A percentile compares a stretch with the other conserved stretches of the same genome.
phyloP scores from a whole-genome alignment of 1,140 invertebrate genomes.

The Anoplophora glabripennis region DNA sequence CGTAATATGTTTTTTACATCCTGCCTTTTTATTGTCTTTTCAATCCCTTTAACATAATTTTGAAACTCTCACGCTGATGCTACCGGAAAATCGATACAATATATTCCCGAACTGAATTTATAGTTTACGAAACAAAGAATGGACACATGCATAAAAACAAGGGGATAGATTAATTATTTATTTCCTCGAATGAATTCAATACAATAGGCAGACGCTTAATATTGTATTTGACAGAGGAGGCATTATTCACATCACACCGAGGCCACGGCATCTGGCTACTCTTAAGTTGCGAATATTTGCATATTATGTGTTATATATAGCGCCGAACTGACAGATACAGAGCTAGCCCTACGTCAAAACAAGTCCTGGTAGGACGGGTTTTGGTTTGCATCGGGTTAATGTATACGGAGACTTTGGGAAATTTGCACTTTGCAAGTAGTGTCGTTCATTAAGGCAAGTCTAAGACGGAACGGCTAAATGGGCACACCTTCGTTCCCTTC shows the following conservation, averaged over 20 bases:
- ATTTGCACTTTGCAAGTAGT: constrained; percentile 7
- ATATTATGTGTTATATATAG: constrained; percentile 19
- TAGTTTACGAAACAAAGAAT: too few relatives aligned
- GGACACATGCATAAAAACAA: too few relatives aligned
- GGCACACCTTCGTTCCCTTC: not conserved
- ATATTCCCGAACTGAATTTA: too few relatives aligned
- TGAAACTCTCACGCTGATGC: too few relatives aligned
- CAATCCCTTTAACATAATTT: too few relatives aligned
- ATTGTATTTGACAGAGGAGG: constrained; percentile 9
- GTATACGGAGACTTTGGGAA: constrained; percentile 6
- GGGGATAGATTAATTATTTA: too few relatives aligned
- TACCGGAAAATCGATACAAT: too few relatives aligned
- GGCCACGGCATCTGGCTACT: constrained; percentile 2
- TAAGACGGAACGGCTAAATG: not conserved
- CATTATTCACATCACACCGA: not conserved
- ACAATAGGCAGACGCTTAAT: not conserved
- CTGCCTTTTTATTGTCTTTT: too few relatives aligned
- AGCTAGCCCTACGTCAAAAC: constrained; percentile 14
- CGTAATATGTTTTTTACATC: too few relatives aligned
- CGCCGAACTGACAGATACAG: constrained; percentile 17
- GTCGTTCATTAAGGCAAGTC: constrained; percentile 4
- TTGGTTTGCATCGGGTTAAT: constrained; percentile 13
- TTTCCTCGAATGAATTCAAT: too few relatives aligned
- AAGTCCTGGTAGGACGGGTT: constrained; percentile 2
- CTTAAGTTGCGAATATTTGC: constrained; percentile 18